A percentile compares a stretch with the other conserved stretches of the same genome.
These are phyloP conservation scores for Siderastrea radians DNA, from an alignment of 92 coral and sea anemone genomes.

Conservation along the genomic window DNA sequence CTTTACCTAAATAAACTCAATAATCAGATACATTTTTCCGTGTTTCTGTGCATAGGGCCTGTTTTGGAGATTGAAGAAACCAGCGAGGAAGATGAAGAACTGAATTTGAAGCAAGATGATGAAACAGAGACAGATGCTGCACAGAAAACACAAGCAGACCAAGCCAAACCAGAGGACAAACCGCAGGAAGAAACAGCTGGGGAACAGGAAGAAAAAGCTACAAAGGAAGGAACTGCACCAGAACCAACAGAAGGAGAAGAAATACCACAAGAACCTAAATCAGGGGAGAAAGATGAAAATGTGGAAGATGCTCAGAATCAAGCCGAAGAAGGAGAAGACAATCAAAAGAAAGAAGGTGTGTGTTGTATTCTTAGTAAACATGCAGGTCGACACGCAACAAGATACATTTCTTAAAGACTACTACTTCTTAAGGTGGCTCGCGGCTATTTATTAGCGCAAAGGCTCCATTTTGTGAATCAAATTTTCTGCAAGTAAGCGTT, in stretches of 20 bases:
- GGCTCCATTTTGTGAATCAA: too few relatives aligned
- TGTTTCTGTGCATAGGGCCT: conserved; percentile 78
- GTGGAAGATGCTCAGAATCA: conserved; percentile 12
- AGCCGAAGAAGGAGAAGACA: conserved; percentile 8
- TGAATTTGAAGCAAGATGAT: conserved; percentile 2
- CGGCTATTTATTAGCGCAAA: background rate
- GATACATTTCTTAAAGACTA: too few relatives aligned
- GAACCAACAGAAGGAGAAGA: conserved; percentile 32
- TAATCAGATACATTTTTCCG: background rate
- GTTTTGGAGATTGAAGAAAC: conserved; percentile 93
- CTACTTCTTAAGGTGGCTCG: background rate
- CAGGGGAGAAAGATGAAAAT: conserved; percentile 16
- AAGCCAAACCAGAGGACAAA: conserved; percentile 4
- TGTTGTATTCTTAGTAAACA: background rate
- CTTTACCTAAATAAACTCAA: background rate
- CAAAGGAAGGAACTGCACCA: conserved; percentile 25
- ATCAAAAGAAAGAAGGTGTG: conserved; percentile 16
- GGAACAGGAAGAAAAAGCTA: conserved; percentile 13
- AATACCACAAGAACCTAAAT: conserved; percentile 1
- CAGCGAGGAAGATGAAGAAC: conserved; percentile 54
- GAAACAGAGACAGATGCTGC: conserved; percentile 40
- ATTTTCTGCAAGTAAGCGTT: too few relatives aligned
- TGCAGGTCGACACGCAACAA: background rate
- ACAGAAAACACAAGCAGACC: conserved; percentile 31
- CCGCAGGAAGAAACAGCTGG: conserved; percentile 19